Percentiles rank a stretch among this genome's conserved stretches.
These are phyloP conservation scores for Tiaroga cobitis DNA, from an alignment of 2,797 vertebrate genomes.

Conservation along the genomic window DNA sequence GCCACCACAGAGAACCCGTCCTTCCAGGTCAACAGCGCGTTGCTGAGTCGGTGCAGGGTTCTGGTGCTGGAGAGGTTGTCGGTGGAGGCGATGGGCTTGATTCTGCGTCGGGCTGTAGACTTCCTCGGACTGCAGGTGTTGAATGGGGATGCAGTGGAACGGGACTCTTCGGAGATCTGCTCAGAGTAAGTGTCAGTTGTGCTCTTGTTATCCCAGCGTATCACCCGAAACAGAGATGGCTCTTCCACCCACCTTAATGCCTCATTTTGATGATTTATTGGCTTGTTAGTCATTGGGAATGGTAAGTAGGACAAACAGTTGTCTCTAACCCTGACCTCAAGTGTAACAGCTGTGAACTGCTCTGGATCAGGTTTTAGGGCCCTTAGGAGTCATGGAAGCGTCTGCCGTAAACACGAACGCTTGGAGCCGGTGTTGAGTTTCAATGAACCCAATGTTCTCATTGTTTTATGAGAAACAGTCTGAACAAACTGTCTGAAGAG, in stretches of 20 bases:
- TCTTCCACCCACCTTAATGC: conserved; percentile 26
- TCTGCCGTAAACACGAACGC: conserved; percentile 34
- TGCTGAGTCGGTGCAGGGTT: conserved; percentile 94
- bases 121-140: conserved; percentile 84
- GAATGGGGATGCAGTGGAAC: conserved; percentile 63
- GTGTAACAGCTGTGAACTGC: conserved; percentile 52
- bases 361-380: conserved; percentile 47
- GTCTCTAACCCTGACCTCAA: background rate
- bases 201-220: conserved; percentile 18
- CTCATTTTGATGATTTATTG: conserved; percentile 55
- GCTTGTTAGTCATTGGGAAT: conserved; percentile 52
- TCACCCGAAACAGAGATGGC: background rate
- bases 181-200: conserved; percentile 80
- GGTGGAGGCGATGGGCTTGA: conserved; percentile 88
- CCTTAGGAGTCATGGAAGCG: conserved; percentile 36
- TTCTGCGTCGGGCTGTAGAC: conserved; percentile 85
- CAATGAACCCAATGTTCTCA: conserved; percentile 30
- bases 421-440: conserved; percentile 27
- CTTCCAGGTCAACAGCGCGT: conserved; percentile 93
- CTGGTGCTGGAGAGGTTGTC: conserved; percentile 94
- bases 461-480: conserved; percentile 37
- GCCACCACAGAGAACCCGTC: conserved; percentile 98
- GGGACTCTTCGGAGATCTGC: conserved; percentile 65
- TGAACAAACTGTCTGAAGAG: background rate
- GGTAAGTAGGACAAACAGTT: conserved; percentile 1